These are phyloP conservation scores for Platyscapa corneri DNA, from an alignment of 1,140 invertebrate species.

Conservation along the genomic window DNA sequence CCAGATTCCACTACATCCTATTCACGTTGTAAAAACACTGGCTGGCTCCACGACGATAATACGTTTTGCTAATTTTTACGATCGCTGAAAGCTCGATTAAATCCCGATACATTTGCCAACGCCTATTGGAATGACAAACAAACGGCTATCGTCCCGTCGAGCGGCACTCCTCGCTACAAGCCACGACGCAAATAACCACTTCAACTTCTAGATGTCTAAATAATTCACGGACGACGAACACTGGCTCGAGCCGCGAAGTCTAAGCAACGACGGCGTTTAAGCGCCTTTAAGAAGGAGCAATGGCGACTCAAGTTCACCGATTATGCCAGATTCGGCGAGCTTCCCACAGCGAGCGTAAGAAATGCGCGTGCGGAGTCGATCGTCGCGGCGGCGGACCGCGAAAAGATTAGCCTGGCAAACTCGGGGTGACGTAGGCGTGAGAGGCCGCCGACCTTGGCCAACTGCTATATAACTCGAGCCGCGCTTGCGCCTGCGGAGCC, in stretches of 20 bases:
- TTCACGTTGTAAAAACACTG: background rate
- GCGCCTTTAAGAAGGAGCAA: background rate
- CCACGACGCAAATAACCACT: background rate
- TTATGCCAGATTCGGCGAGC: background rate
- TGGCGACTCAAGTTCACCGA: background rate
- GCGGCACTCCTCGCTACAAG: background rate
- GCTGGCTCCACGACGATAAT: background rate
- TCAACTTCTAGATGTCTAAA: background rate
- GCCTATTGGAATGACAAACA: background rate
- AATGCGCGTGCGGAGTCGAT: background rate
- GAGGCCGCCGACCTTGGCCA: slow-evolving; percentile 18
- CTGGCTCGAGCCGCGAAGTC: background rate
- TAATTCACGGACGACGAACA: background rate
- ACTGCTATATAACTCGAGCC: background rate
- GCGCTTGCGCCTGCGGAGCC: background rate
- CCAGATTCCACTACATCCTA: background rate
- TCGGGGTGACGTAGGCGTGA: background rate
- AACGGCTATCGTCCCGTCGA: background rate
- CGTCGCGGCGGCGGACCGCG: background rate
- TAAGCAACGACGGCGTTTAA: too few relatives aligned
- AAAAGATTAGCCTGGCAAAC: background rate
- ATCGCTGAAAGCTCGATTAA: background rate
- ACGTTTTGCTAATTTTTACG: background rate
- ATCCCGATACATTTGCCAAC: background rate
- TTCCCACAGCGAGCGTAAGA: too few relatives aligned